These are phyloP conservation scores for Vulpes vulpes DNA, from an alignment of 2,113 vertebrate genomes.

Conservation along the genomic window DNA sequence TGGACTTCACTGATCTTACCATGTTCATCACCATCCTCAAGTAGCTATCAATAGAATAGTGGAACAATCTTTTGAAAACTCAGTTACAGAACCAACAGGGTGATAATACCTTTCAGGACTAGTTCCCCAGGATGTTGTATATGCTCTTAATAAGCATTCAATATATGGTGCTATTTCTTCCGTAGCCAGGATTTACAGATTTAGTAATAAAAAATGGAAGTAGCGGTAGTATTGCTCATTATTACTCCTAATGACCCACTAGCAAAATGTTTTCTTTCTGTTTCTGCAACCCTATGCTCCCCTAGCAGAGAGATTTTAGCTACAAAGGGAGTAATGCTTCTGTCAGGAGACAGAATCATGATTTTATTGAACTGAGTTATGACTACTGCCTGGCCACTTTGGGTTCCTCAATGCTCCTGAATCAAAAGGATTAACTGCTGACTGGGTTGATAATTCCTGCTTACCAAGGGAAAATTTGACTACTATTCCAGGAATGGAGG, in stretches of 20 bases:
- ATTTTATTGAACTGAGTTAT: background rate
- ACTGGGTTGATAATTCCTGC: background rate
- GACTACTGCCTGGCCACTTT: background rate
- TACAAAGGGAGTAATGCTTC: background rate
- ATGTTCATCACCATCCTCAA: background rate
- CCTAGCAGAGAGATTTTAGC: background rate
- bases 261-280: background rate
- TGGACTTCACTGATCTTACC: background rate
- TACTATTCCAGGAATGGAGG: background rate
- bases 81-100: background rate
- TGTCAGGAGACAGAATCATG: background rate
- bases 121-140: background rate
- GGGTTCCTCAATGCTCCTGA: background rate
- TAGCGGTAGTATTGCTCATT: background rate
- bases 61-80: background rate
- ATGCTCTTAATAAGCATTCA: background rate
- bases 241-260: background rate
- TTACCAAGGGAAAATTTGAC: background rate
- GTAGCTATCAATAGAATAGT: background rate
- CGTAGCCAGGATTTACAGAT: background rate
- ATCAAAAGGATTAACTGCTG: background rate
- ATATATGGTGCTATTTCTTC: background rate
- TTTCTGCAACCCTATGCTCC: background rate
- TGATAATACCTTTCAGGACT: background rate
- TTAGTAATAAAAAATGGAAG: background rate